Conservation (phyloP, 2,113 vertebrate genomes). For the Spilogale gracilis region DNA sequence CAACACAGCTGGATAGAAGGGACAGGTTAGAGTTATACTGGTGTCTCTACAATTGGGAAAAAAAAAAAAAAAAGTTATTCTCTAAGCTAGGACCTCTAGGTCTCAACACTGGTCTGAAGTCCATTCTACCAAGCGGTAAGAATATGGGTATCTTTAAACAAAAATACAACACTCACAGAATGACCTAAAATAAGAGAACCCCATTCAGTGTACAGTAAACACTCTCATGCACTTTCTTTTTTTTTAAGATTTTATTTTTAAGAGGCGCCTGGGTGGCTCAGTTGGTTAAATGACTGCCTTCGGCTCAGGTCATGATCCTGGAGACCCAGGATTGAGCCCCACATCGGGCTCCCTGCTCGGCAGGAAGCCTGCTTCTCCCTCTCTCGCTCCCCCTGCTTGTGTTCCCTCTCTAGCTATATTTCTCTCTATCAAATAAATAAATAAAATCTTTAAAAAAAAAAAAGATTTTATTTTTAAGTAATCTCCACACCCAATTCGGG, state of each 20-base stretch:
- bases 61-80: neutral
- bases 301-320: too few species aligned
- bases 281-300: too few species aligned
- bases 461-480: neutral
- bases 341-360: too few species aligned
- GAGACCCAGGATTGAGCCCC: too few species aligned
- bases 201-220: neutral
- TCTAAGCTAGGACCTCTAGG: neutral
- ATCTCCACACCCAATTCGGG: neutral
- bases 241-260: neutral
- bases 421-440: too few species aligned
- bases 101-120: neutral
- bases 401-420: too few species aligned
- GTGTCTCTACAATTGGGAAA: neutral
- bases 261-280: too few species aligned
- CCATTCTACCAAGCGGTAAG: neutral
- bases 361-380: too few species aligned
- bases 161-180: neutral
- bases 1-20: neutral
- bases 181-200: constrained; percentile 2
- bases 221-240: neutral
- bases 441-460: too few species aligned
- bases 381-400: too few species aligned
- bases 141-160: constrained; percentile 29
- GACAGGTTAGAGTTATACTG: neutral